Conservation (phyloP, 2,797 vertebrate species). For the Chiloscyllium punctatum region DNA sequence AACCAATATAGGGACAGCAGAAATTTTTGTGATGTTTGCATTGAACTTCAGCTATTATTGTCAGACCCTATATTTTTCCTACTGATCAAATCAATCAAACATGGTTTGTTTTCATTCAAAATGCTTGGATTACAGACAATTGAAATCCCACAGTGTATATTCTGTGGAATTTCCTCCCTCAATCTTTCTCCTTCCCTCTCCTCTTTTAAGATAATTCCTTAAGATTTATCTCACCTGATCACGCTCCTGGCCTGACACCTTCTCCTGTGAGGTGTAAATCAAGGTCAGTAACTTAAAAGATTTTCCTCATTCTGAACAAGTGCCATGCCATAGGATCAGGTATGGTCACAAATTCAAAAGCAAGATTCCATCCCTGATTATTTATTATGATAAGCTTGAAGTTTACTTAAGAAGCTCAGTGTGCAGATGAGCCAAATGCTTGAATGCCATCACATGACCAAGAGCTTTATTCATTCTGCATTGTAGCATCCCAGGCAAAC, state of each 20-base stretch:
- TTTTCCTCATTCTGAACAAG: no score
- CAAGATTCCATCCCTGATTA: no score
- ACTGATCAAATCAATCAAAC: neutral
- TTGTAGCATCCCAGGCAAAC: no score
- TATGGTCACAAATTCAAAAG: no score
- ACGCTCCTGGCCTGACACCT: neutral
- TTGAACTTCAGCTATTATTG: neutral
- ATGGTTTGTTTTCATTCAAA: neutral
- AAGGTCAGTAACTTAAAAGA: neutral
- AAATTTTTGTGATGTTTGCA: conserved; percentile 17
- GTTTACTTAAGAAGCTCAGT: no score
- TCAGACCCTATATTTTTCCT: neutral
- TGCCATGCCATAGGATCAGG: no score
- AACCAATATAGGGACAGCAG: neutral
- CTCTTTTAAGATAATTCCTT: neutral
- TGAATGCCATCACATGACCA: no score
- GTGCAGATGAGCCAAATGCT: no score
- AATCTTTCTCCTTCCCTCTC: neutral
- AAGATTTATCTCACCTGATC: neutral
- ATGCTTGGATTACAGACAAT: neutral
- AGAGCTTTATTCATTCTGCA: no score
- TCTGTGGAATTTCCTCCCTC: neutral
- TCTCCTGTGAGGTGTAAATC: neutral
- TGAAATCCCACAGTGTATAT: neutral
- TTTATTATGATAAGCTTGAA: no score